A percentile compares a stretch with the other conserved stretches of the same genome.
Evolutionary conservation across 2,888 invertebrate genomes (phyloP).

Genomic region (Lapara coniferarum): DNA sequence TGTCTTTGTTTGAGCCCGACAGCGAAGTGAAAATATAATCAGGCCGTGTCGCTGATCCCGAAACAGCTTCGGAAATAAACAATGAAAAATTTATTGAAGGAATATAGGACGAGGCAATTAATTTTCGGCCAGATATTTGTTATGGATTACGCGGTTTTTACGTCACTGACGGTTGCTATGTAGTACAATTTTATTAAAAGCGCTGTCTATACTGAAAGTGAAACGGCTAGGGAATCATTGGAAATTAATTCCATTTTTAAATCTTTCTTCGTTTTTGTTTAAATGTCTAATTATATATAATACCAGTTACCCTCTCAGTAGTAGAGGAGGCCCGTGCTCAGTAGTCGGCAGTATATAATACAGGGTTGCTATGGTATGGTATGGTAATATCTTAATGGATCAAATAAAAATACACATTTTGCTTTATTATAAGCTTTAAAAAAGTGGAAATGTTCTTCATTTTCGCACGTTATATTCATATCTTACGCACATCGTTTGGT

Average conservation of each 20-base stretch:
- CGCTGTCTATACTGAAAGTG: background rate
- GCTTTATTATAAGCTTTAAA: too few species aligned
- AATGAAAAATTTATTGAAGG: conserved; percentile 63
- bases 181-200: conserved; percentile 1
- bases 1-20: conserved; percentile 77
- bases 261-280: background rate
- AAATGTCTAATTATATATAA: background rate
- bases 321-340: too few species aligned
- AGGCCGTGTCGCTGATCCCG: conserved; percentile 45
- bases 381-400: too few species aligned
- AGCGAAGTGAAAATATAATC: conserved; percentile 79
- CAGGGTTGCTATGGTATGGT: too few species aligned
- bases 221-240: background rate
- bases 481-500: conserved; percentile 7
- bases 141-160: background rate
- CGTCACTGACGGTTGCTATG: background rate
- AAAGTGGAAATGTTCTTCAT: background rate
- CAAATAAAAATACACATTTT: too few species aligned
- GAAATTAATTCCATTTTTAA: background rate
- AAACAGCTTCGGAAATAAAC: conserved; percentile 54
- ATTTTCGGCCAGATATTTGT: conserved; percentile 36
- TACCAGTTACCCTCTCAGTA: too few species aligned
- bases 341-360: too few species aligned
- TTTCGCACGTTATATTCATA: conserved; percentile 5
- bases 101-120: conserved; percentile 53